A percentile compares a stretch with the other conserved stretches of the same genome.
Evolutionary conservation across 2,113 vertebrate genomes (phyloP).

Genomic region (Gasterosteus nipponicus): DNA sequence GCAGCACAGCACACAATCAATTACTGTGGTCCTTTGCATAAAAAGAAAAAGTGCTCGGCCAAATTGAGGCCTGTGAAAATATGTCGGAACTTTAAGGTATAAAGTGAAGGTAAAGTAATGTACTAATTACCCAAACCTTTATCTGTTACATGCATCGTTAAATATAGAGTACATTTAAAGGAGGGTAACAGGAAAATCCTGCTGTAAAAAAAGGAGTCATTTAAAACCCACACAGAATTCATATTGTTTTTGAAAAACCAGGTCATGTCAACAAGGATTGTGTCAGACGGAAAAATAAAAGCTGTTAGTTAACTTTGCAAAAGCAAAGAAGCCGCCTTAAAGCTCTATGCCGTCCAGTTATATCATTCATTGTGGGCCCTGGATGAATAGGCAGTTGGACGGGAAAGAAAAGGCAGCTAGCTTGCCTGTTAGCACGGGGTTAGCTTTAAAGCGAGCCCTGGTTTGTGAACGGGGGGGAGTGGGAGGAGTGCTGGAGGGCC

Average conservation of each 20-base stretch:
- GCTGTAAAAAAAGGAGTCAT: background rate
- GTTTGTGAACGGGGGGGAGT: constrained; percentile 63
- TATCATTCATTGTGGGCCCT: constrained; percentile 48
- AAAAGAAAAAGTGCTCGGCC: background rate
- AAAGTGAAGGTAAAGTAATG: background rate
- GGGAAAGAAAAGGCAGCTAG: constrained; percentile 62
- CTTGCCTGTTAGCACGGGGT: constrained; percentile 58
- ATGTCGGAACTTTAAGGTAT: background rate
- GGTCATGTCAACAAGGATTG: background rate
- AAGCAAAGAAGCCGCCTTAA: background rate
- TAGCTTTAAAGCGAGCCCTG: constrained; percentile 60
- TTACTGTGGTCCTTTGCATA: background rate
- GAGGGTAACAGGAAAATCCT: background rate
- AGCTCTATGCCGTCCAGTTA: constrained; percentile 8
- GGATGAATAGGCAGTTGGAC: constrained; percentile 56
- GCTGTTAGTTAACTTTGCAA: background rate
- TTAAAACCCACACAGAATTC: background rate
- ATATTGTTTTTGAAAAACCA: background rate
- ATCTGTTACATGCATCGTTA: background rate
- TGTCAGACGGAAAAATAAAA: background rate
- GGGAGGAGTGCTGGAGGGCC: constrained; percentile 63
- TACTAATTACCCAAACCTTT: background rate
- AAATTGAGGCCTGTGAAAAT: background rate
- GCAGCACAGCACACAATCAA: background rate
- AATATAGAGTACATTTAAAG: background rate